Evolutionary conservation across 2,113 vertebrate species (phyloP).

Genomic region (Steatornis caripensis): DNA sequence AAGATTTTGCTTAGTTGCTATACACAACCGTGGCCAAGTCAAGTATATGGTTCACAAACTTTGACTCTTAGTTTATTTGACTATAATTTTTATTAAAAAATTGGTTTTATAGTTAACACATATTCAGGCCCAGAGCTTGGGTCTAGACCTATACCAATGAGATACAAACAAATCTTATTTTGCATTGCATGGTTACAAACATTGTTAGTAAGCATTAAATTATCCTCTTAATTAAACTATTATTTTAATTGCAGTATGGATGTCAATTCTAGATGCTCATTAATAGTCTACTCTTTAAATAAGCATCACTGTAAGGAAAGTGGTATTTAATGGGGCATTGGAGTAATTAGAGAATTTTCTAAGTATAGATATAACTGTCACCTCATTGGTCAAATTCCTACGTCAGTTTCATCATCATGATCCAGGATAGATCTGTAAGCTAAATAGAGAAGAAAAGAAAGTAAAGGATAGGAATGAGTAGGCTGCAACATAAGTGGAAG

Average conservation of each 20-base stretch:
- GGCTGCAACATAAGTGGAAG: not conserved
- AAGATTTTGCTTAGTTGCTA: not conserved
- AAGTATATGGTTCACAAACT: not conserved
- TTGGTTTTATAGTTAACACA: not conserved
- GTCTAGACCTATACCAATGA: not conserved
- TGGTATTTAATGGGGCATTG: not conserved
- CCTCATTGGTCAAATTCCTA: not conserved
- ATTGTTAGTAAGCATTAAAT: not conserved
- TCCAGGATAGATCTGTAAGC: not conserved
- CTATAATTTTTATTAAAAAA: not conserved
- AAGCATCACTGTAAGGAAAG: not conserved
- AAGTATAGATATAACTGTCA: not conserved
- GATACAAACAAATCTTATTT: not conserved
- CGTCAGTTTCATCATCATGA: not conserved
- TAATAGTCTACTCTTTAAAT: not conserved
- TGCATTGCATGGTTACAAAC: not conserved
- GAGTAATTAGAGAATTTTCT: not conserved
- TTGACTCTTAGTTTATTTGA: not conserved
- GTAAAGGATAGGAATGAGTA: not conserved
- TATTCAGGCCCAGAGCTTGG: not conserved
- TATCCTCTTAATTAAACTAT: not conserved
- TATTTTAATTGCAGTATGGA: not conserved
- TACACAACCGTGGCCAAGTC: not conserved
- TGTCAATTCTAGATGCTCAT: not conserved
- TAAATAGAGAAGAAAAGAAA: not conserved